phyloP scores from a whole-genome alignment of 1,140 invertebrate species.

The Orussus abietinus region DNA sequence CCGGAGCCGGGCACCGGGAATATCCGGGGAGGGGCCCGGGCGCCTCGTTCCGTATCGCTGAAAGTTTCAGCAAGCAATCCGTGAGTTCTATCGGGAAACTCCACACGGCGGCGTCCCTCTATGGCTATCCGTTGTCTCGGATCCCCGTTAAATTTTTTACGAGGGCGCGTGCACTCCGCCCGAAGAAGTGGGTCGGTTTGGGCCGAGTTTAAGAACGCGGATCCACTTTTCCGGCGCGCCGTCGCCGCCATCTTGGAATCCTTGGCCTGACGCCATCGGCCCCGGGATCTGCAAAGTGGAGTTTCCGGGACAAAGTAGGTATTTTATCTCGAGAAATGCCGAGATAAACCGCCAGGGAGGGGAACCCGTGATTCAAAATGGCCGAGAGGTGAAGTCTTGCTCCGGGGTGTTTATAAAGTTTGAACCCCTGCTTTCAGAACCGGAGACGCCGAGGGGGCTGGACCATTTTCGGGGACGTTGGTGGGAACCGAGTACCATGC shows the following conservation, averaged over 20 bases:
- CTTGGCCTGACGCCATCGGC: too few species aligned
- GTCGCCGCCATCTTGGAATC: too few species aligned
- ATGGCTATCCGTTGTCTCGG: conserved; percentile 14
- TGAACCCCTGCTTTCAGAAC: too few species aligned
- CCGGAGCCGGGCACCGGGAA: too few species aligned
- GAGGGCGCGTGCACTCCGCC: too few species aligned
- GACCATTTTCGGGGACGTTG: too few species aligned
- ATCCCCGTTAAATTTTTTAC: conserved; percentile 20
- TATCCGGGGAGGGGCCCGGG: too few species aligned
- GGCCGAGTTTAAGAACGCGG: conserved; percentile 1
- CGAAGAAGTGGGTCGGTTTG: too few species aligned
- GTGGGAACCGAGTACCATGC: too few species aligned
- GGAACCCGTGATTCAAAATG: not conserved
- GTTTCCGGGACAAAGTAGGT: conserved; percentile 1
- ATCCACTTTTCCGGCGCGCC: not conserved
- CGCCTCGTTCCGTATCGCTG: conserved; percentile 9
- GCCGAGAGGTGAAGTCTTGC: not conserved
- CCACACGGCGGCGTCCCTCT: too few species aligned
- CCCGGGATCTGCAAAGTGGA: not conserved
- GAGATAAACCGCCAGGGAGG: not conserved
- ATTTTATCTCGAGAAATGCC: not conserved
- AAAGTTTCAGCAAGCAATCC: conserved; percentile 31
- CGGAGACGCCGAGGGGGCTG: too few species aligned
- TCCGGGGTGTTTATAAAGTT: conserved; percentile 1
- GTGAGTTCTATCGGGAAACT: conserved; percentile 19